Evolutionary conservation across 1,140 invertebrate genomes (phyloP).

Genomic region (Cherax quadricarinatus): DNA sequence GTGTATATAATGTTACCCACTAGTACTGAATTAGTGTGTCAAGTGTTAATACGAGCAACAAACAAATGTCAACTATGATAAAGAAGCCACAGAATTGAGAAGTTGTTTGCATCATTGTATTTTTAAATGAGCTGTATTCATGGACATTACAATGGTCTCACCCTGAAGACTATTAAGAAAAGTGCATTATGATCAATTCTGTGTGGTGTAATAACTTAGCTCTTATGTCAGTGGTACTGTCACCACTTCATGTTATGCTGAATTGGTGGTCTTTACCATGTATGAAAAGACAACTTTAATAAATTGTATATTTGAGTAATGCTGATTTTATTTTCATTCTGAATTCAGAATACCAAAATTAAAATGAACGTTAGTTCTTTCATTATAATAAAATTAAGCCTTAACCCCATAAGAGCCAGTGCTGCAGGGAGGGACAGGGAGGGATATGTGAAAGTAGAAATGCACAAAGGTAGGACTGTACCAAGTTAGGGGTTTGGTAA

Average conservation of each 20-base stretch:
- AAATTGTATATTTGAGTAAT: constrained; percentile 49
- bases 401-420: no score
- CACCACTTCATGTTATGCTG: background rate
- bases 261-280: constrained; percentile 28
- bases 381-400: no score
- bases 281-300: constrained; percentile 33
- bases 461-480: no score
- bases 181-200: background rate
- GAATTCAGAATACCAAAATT: no score
- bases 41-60: background rate
- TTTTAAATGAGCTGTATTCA: background rate
- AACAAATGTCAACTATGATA: background rate
- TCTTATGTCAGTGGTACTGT: background rate
- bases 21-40: background rate
- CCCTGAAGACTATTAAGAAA: background rate
- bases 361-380: no score
- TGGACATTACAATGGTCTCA: background rate
- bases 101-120: background rate
- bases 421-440: no score
- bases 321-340: background rate
- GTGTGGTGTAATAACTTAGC: background rate
- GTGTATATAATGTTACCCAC: background rate
- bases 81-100: background rate
- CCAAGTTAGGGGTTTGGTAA: no score
- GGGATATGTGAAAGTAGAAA: no score